phyloP scores from a whole-genome alignment of 2,113 vertebrate species.

The Alouatta palliata region DNA sequence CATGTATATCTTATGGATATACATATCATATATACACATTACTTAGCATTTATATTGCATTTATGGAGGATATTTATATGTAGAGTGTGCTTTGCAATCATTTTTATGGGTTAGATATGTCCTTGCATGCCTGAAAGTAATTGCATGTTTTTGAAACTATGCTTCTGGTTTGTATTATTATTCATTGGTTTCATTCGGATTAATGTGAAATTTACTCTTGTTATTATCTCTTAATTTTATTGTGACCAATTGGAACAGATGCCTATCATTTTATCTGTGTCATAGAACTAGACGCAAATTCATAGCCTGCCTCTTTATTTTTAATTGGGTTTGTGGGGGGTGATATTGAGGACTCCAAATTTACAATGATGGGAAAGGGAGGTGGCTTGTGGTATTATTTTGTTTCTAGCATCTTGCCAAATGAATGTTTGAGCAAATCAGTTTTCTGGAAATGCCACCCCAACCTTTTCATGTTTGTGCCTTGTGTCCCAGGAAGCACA shows the following conservation, averaged over 20 bases:
- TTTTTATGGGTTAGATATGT: conserved; percentile 61
- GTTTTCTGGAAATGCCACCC: conserved; percentile 49
- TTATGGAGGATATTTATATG: conserved; percentile 53
- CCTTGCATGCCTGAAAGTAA: conserved; percentile 55
- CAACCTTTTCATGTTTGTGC: conserved; percentile 3
- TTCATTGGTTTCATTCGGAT: conserved; percentile 43
- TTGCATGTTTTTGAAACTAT: background rate
- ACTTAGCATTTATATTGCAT: conserved; percentile 32
- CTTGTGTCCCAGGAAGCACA: conserved; percentile 32
- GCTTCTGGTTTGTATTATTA: conserved; percentile 43
- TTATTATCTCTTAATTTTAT: conserved; percentile 42
- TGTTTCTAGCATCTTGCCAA: conserved; percentile 44
- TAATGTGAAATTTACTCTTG: conserved; percentile 50
- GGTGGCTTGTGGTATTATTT: conserved; percentile 62
- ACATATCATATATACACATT: background rate
- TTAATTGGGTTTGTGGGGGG: conserved; percentile 41
- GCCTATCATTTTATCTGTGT: conserved; percentile 37
- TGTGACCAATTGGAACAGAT: conserved; percentile 55
- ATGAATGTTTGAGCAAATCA: conserved; percentile 33
- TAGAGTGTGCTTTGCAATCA: conserved; percentile 30
- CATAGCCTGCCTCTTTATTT: conserved; percentile 26
- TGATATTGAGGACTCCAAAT: conserved; percentile 29
- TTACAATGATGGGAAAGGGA: conserved; percentile 57
- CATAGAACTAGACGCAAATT: conserved; percentile 8
- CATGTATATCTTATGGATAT: background rate